Evolutionary conservation across 2,113 vertebrate species (phyloP), one percentile per base, ranked within the genome.

Genomic region (Setophaga petechia): DNA sequence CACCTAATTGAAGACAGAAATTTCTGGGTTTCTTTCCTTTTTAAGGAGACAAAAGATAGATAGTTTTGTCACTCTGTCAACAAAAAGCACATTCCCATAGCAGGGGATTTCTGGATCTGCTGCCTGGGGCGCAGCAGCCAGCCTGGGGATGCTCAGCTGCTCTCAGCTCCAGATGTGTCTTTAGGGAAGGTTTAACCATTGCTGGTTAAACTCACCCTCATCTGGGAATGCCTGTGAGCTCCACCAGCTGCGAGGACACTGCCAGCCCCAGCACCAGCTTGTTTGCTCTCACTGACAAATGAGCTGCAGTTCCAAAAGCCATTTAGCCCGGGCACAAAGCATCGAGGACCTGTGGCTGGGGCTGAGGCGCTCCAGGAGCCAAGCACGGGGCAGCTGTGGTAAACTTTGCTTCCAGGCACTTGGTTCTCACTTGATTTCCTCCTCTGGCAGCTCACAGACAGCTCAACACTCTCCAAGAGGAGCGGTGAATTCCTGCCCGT

Each of bases 361-460:
- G 72, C 1, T 0, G 21, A 57, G 93, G 72, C 0, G 2, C 37
- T 52, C 24, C 61, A 72, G 27, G 69, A 68, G 87, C 62, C 0
- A 14, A 80, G 83, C 46, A 22, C 67, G 68, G 76, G 87, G 71
- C 15, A 16, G 62, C 69, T 67, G 80, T n/a, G 4, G 59, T 4
- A 6, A 81, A 33, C 12, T 12, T 54, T 1, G 87, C 77, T 84
- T 65, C 81, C 84, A 93, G 89, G 79, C 79, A 46, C 81, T 94
- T 39, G 75, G 46, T 88, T 95, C 92, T 69, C 87, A 77, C 87
- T 93, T 71, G 82, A 87, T 61, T 74, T 94, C 79, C 85, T 68
- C 73, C 11, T 24, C 76, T 91, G 87, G 85, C 90, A 95, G 79
- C 93, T 85, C 69, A 1, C 47, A 14, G 49, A 2, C 3, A 76